Percentiles rank a stretch among this genome's conserved stretches.
Conservation (phyloP, 2,113 vertebrate genomes). For the Thalassarche chlororhynchos region DNA sequence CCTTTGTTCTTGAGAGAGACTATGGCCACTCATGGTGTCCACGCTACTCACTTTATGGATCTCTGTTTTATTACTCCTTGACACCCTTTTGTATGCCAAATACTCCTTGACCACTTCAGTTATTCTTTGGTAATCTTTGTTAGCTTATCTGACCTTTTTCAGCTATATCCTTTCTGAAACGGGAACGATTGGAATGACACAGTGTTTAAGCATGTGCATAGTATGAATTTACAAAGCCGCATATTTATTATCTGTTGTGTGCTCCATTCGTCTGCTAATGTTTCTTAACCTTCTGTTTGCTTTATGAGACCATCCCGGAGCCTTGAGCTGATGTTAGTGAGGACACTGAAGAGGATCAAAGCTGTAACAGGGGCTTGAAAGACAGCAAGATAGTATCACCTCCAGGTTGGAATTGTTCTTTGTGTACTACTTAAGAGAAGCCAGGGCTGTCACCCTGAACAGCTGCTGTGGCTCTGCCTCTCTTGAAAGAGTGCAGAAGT, state of each 20-base stretch:
- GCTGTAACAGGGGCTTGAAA: neutral
- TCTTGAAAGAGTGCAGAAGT: neutral
- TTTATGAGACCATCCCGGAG: neutral
- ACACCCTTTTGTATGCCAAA: neutral
- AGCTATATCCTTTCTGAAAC: neutral
- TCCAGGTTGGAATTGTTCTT: neutral
- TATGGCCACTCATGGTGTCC: neutral
- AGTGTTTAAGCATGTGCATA: neutral
- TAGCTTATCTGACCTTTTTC: neutral
- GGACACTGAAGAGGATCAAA: neutral
- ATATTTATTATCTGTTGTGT: neutral
- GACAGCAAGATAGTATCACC: neutral
- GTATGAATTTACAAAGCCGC: neutral
- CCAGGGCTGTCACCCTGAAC: neutral
- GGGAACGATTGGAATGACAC: neutral
- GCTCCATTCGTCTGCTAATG: neutral
- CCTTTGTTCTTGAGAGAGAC: neutral
- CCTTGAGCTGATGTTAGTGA: neutral
- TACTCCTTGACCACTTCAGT: neutral
- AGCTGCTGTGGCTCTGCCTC: neutral
- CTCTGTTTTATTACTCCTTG: neutral
- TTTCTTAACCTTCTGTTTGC: neutral
- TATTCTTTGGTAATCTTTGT: neutral
- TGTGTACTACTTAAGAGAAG: accelerated
- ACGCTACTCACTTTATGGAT: neutral